phyloP scores from a whole-genome alignment of 1,140 invertebrate species.

The Phenacoccus solenopsis region DNA sequence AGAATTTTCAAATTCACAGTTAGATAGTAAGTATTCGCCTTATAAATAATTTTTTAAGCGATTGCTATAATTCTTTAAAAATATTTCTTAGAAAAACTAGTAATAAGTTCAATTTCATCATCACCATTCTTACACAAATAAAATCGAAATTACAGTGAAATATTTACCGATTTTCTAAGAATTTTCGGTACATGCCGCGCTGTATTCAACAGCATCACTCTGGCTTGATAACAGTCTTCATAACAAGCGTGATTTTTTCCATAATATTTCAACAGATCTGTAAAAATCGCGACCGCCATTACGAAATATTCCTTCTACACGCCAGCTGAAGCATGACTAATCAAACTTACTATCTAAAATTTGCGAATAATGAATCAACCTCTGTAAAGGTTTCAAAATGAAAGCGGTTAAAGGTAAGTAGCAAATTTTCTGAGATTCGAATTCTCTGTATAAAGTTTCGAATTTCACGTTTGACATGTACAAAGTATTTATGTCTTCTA shows the following conservation, averaged over 20 bases:
- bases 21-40: no score
- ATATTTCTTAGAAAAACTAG: no score
- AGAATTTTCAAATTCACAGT: no score
- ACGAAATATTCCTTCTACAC: not conserved
- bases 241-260: conserved; percentile 60
- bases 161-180: conserved; percentile 39
- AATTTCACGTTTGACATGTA: conserved; percentile 58
- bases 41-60: no score
- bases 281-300: not conserved
- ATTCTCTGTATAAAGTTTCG: conserved; percentile 66
- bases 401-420: conserved; percentile 77
- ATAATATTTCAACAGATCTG: conserved; percentile 53
- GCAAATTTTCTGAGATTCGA: conserved; percentile 73
- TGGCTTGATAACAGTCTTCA: conserved; percentile 54
- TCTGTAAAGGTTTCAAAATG: conserved; percentile 76
- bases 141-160: no score
- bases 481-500: conserved; percentile 60
- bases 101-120: no score
- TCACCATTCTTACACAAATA: no score
- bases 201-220: conserved; percentile 47
- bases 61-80: no score
- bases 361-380: conserved; percentile 71
- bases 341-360: conserved; percentile 45
- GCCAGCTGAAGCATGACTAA: not conserved
- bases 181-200: conserved; percentile 40